Base-by-base conservation (phyloP, 2,888 invertebrate genomes). In the Synergus laeviventris region DNA sequence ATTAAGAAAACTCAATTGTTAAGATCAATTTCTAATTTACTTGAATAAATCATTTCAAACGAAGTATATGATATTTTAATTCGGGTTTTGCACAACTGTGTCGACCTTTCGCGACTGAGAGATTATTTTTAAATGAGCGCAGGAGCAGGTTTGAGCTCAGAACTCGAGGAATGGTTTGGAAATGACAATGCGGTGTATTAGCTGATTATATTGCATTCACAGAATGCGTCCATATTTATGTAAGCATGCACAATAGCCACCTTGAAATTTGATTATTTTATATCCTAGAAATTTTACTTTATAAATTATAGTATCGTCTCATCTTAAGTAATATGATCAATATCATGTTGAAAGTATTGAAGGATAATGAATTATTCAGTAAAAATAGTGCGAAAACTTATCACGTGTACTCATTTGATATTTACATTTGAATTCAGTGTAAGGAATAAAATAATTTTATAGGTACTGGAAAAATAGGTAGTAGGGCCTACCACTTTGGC, bases 231-330 rank as follows among this genome's bases (percentile, higher is more conserved):
- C 12, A 54, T 12, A 24, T 12, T 59, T 12, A 59, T 59, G 49
- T 36, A 31, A 70, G 36, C 49, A 31, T 49, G 36, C 49, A 45
- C n/a, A 70, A 54, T 36, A 49, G n/a, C 14, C 9, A n/a, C 70
- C 70, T 70, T 70, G 70, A 70, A 70, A 70, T 49, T 70, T 70
- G 45, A 45, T 49, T 70, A 70, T 49, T 54, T 70, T 49, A 45
- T 21, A 31, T 45, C 45, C 31, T 45, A 14, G 49, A 49, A 56
- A 21, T n/a, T 21, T 59, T 24, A 31, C 31, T 31, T 31, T 31
- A 31, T 31, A 31, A n/a, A n/a, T n/a, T 5, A 59, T 59, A 59
- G 24, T 59, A 59, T 59, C 14, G 1, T 0, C 14, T 59, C 5
- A 59, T 59, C 12, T 21, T 12, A 7, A 14, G 24, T 24, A 59